Evolutionary conservation across 2,888 invertebrate species (phyloP), one percentile per base, ranked within the genome.

Genomic region (Trissoscelio sp.): DNA sequence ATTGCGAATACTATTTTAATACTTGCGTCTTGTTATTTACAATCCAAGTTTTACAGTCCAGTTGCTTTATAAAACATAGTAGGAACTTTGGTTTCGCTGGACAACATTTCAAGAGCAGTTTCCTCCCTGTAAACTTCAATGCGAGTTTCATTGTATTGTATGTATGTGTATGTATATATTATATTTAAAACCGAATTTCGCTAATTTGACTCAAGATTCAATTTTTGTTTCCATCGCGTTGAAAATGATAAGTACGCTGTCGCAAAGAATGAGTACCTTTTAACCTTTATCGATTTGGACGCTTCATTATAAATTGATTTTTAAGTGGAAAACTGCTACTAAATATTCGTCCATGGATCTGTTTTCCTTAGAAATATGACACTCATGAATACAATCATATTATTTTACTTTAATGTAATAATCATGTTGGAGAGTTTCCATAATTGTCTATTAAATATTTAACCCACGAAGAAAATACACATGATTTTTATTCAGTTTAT

Each of bases 41-140:
- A 90, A 86, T 87, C 86, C 86, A 87, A 88, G 87, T 90, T 89
- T 88, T 88, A 89, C 89, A 89, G 88, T 91, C 88, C 87, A 88
- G 88, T 89, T 88, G 87, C 87, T 91, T 92, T 91, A 91, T 91
- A 92, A 92, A 90, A 91, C 89, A 91, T 92, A 93, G 92, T 93
- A 93, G 93, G 93, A 93, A 93, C 93, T 93, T 93, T 93, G 93
- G 93, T 93, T 93, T 93, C 93, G 92, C 92, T 92, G 92, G 89
- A 92, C 91, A 92, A 92, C 91, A 90, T 90, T 91, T 91, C 88
- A 88, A 88, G 83, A 88, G 88, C 91, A 90, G 89, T 90, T 91
- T 90, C 89, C 90, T 89, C 87, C 86, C 84, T 70, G 74, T 69
- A 69, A 55, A 39, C 51, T 73, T 73, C 67, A 72, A 64, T 64